Percentiles rank a stretch among this genome's conserved stretches.
These are phyloP conservation scores for Characodon lateralis DNA, from an alignment of 2,797 vertebrate species.

Conservation along the genomic window DNA sequence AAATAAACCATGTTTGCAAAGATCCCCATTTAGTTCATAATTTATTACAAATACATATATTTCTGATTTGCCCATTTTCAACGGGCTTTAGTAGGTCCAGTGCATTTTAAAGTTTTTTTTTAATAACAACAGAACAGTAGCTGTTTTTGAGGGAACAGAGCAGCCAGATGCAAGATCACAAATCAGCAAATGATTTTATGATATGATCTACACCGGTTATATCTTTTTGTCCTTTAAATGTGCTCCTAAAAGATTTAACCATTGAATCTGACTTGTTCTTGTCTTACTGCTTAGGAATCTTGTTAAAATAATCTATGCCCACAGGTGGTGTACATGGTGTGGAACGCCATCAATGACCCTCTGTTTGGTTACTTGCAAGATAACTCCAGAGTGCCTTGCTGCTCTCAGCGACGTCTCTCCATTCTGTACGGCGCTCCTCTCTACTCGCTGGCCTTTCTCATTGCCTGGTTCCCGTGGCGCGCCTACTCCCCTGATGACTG, in stretches of 20 bases:
- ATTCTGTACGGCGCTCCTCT: conserved; percentile 86
- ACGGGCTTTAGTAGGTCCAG: neutral
- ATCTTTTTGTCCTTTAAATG: too few relatives aligned
- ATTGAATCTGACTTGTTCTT: neutral
- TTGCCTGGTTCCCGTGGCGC: conserved; percentile 94
- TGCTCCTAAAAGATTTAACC: too few relatives aligned
- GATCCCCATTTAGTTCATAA: neutral
- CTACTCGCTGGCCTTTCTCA: conserved; percentile 87
- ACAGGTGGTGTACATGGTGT: conserved; percentile 91
- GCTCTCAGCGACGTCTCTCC: conserved; percentile 79
- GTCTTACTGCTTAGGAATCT: neutral
- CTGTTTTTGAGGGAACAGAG: neutral
- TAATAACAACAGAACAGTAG: neutral
- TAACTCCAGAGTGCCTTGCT: conserved; percentile 80
- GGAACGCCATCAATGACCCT: conserved; percentile 91
- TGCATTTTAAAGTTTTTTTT: neutral
- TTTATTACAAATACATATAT: neutral
- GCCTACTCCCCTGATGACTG: conserved; percentile 84
- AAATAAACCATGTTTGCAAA: neutral
- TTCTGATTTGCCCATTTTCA: neutral
- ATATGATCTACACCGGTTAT: too few relatives aligned
- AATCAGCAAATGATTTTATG: too few relatives aligned
- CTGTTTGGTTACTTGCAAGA: conserved; percentile 90
- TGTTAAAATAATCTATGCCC: neutral
- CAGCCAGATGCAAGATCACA: neutral